Evolutionary conservation across 1,140 invertebrate species (phyloP), one percentile per base, ranked within the genome.

Genomic region (Dendrolimus punctatus): DNA sequence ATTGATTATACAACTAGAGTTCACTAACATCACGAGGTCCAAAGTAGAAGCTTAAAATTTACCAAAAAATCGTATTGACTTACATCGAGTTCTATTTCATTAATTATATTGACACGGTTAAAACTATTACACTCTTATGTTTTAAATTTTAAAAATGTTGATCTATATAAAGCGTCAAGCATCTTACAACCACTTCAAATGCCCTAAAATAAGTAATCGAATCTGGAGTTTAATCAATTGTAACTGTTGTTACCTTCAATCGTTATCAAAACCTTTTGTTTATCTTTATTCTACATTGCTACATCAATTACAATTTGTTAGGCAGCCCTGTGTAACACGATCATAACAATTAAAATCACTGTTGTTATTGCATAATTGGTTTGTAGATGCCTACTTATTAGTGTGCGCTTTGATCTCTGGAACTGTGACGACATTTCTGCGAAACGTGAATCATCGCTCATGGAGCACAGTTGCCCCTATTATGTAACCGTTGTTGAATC

Each of bases 351-450:
- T 53, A n/a, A 56, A 56, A 61, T 57, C 54, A 43, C 40, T 42
- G 51, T 37, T 40, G 48, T 49, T 40, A 49, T 49, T 49, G 48
- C 48, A 49, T 49, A 49, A 45, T 51, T 39, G 50, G 36, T 38
- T 48, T 48, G 46, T 48, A 8, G 43, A 45, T 46, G 42, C 7
- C 48, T 40, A 43, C 41, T 51, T 45, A 51, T 51, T 51, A 51
- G 45, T 36, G 36, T 7, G 42, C 8, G 48, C 41, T 42, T 10
- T 49, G 47, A 66, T 76, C 64, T 66, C 64, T 75, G 68, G 71
- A 78, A 75, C 40, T 66, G 73, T 80, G 76, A 80, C 74, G 68
- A 71, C 63, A 73, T 63, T 73, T 71, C 68, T 66, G 55, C 46
- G 61, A 75, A 73, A 45, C 45, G 55, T 85, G 81, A 83, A 45